Conservation (phyloP, 2,113 vertebrate genomes). For the Gymnobelideus leadbeateri region DNA sequence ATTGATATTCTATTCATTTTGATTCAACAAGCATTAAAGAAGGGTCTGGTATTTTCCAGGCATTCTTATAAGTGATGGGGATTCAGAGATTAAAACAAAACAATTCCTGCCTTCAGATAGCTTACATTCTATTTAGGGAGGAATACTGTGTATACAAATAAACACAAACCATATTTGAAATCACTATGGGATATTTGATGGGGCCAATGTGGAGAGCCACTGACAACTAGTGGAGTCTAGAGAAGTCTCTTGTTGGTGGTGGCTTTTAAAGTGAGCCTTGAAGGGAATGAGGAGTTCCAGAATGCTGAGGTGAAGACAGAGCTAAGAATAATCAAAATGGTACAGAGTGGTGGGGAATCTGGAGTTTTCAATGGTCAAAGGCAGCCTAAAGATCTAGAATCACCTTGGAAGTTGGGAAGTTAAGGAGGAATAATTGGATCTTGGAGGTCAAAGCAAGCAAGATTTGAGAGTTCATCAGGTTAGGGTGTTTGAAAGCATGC, state of each 20-base stretch:
- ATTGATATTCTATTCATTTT: neutral
- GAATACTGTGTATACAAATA: too few species aligned
- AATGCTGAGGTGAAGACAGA: neutral
- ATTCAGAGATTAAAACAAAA: neutral
- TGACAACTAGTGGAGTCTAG: neutral
- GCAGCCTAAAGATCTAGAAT: neutral
- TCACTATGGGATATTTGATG: neutral
- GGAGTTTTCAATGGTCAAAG: neutral
- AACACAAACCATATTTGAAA: neutral
- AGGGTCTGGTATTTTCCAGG: neutral
- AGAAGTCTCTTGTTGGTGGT: neutral
- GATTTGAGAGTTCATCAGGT: neutral
- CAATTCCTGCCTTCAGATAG: neutral
- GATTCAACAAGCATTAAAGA: neutral
- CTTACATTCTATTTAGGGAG: neutral
- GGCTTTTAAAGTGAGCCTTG: neutral
- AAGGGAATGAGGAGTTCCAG: neutral
- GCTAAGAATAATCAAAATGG: neutral
- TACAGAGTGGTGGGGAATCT: neutral
- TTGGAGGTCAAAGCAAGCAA: neutral
- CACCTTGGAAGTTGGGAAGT: neutral
- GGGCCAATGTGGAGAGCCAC: neutral
- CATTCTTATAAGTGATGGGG: neutral
- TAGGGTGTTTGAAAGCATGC: neutral
- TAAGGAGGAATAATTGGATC: neutral